phyloP scores from a whole-genome alignment of 2,113 vertebrate genomes.

The Datnioides undecimradiatus region DNA sequence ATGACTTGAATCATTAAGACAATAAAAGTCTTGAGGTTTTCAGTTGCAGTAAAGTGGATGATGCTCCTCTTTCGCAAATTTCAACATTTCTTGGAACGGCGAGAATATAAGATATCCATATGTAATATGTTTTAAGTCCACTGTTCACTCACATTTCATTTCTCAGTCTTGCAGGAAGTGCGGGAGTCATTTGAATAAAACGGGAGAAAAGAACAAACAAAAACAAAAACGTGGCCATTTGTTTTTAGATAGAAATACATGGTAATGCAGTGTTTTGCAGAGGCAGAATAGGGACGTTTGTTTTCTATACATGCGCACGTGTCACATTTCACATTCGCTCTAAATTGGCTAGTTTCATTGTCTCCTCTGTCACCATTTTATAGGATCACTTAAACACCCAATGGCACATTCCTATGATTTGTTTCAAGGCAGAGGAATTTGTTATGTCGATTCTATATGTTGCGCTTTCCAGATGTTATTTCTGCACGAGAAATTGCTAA shows the following conservation, averaged over 20 bases:
- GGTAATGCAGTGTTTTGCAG: constrained; percentile 21
- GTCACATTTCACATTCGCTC: constrained; percentile 26
- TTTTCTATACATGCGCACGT: constrained; percentile 21
- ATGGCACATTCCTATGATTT: constrained; percentile 36
- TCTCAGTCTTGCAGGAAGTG: constrained; percentile 23
- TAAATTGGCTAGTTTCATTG: constrained; percentile 35
- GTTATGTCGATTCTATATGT: constrained; percentile 16
- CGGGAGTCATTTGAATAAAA: constrained; percentile 54
- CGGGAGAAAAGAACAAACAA: constrained; percentile 21
- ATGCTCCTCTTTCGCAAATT: constrained; percentile 14
- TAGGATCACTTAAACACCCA: constrained; percentile 25
- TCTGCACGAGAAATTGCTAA: constrained; percentile 29
- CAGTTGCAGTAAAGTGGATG: constrained; percentile 10
- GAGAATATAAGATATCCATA: constrained; percentile 21
- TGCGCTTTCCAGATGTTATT: constrained; percentile 44
- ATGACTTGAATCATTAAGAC: constrained; percentile 34
- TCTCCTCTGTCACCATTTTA: constrained; percentile 33
- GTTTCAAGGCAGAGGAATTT: constrained; percentile 7
- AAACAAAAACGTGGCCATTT: constrained; percentile 21
- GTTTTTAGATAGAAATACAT: constrained; percentile 20
- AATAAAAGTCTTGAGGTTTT: constrained; percentile 38
- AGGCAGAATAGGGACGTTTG: constrained; percentile 30
- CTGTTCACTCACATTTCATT: constrained; percentile 65
- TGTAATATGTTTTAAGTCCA: constrained; percentile 33
- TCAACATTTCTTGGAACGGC: background rate